Conservation (phyloP, 1,140 invertebrate genomes). For the Apis florea region DNA sequence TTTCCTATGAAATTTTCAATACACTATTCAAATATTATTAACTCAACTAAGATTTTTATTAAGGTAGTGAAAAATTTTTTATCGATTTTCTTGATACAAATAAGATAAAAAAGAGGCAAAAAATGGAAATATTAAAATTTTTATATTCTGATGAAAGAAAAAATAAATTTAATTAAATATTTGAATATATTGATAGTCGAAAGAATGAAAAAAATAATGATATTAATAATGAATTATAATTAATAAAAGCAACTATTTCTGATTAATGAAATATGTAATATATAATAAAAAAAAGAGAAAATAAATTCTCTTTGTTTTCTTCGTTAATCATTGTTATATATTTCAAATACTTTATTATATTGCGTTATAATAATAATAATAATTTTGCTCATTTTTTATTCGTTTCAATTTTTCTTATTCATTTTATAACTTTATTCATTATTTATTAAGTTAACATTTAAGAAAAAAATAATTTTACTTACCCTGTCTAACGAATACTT, state of each 20-base stretch:
- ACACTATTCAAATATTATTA: not conserved
- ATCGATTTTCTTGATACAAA: slow-evolving; percentile 24
- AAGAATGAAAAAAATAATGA: not conserved
- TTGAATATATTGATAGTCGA: not conserved
- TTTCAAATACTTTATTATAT: too few species aligned
- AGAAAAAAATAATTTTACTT: slow-evolving; percentile 55
- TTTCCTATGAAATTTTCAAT: not conserved
- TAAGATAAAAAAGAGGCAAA: slow-evolving; percentile 3
- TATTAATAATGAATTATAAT: not conserved
- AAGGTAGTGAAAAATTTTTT: slow-evolving; percentile 27
- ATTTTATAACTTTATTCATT: too few species aligned
- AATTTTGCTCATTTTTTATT: too few species aligned
- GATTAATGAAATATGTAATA: too few species aligned
- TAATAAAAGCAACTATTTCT: not conserved
- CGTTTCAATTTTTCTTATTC: too few species aligned
- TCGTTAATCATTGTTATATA: too few species aligned
- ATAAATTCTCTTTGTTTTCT: too few species aligned
- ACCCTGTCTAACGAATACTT: slow-evolving; percentile 94
- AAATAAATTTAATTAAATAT: not conserved
- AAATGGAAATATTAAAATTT: not conserved
- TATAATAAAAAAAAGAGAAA: too few species aligned
- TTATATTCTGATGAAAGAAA: not conserved
- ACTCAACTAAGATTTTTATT: slow-evolving; percentile 25
- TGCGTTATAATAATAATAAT: too few species aligned
- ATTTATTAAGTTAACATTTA: too few species aligned